Base-by-base conservation (phyloP, 1,140 invertebrate species). In the Stegodyphus mimosarum region DNA sequence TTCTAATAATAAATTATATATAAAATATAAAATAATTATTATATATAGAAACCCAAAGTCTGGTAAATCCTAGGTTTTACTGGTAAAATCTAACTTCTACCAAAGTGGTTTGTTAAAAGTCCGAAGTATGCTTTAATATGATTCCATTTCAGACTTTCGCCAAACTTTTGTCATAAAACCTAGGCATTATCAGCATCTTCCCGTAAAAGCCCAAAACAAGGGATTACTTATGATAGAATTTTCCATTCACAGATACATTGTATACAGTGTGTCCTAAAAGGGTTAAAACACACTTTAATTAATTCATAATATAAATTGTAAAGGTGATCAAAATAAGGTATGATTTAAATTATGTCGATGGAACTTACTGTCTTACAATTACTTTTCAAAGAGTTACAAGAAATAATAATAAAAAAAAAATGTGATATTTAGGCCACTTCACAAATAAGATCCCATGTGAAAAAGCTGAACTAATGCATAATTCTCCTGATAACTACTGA, bases 261-360 rank as follows among this genome's bases (percentile, higher is more conserved):
- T 60, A 5, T 60, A 60, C 5, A 60, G 15, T 15, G 15, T 10
- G 55, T 9, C 55, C 5, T 15, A 5, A 60, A 60, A 60, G 5
- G 55, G 1, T 60, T 60, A 60, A 60, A 60, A 67, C 17, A 17
- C 18, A 18, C 6, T 71, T 71, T 71, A 71, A 71, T 71, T 71
- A 49, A 71, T 50, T 71, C 0, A 71, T 49, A 49, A 71, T 71
- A 48, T 71, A 71, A 71, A 49, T 71, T 71, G 18, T 71, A 10
- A 71, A 71, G 49, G 69, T 71, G 69, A 71, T 71, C 48, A 49
- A 71, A 71, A 71, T 71, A 71, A 49, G 18, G 69, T 50, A 1
- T 71, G 33, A 50, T 71, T 71, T 71, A 71, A 49, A 71, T 71
- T 49, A 71, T 71, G 33, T 71, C 4, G 6, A 15, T 49, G 69